Base-by-base conservation (phyloP, 2,888 invertebrate species). In the Heteromurus nitidus region DNA sequence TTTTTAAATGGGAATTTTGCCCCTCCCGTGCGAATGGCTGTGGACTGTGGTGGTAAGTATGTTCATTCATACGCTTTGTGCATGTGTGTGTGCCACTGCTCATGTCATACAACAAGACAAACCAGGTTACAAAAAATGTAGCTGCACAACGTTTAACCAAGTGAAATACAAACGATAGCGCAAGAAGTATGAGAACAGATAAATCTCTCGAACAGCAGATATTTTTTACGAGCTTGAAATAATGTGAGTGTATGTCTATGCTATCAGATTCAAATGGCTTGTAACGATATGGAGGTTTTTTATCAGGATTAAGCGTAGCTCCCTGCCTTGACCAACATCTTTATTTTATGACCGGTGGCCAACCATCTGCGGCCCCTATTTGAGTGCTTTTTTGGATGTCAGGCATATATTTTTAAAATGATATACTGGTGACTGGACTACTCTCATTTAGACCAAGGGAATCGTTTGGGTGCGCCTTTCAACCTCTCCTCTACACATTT, bases 231-330 rank as follows among this genome's bases (percentile, higher is more conserved):
- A 68, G 76, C 60, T 68, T 73, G 73, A 73, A 77, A 77, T 77
- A 62, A 77, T 77, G 50, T 62, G 36, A 22, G 47, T 60, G 18
- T 28, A 31, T 36, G n/a, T 50, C 31, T 26, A 50, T 42, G 53
- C 82, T 82, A 74, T 82, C 79, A 24, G 79, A 82, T 79, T 79
- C 73, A 82, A 82, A 82, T 82, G 82, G 82, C 64, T 55, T 82
- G 82, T 73, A 79, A 68, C 55, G 68, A 60, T 69, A 73, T 72
- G 50, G 65, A 73, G 55, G n/a, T 73, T 68, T 30, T 72, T 60
- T 72, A 18, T 16, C n/a, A 36, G 50, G 77, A 69, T 77, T 77
- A 62, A 50, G 79, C 65, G 64, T 55, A n/a, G n/a, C n/a, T 53
- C 13, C 44, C 60, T 68, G 3, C 28, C 58, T 73, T 73, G 77